These are phyloP conservation scores for Gobiocypris rarus DNA, from an alignment of 2,113 vertebrate genomes.

Conservation along the genomic window DNA sequence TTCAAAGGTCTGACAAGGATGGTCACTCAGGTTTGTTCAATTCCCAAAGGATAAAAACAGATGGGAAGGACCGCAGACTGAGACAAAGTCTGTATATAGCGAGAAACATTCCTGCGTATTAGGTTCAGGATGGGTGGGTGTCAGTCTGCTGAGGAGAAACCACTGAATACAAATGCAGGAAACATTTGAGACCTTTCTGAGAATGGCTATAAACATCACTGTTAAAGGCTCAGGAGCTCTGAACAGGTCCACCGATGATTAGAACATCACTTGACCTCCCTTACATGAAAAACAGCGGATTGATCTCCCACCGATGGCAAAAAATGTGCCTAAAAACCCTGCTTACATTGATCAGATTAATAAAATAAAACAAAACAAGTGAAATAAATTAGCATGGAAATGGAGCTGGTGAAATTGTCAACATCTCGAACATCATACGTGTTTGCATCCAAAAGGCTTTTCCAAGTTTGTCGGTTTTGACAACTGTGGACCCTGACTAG, in stretches of 20 bases:
- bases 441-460: background rate
- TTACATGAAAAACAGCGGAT: background rate
- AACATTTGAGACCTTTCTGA: background rate
- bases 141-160: slow-evolving; percentile 11
- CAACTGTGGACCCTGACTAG: background rate
- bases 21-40: background rate
- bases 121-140: slow-evolving; percentile 52
- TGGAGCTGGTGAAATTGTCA: slow-evolving; percentile 10
- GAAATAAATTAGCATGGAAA: slow-evolving; percentile 20
- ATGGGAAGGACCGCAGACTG: background rate
- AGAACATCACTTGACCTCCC: background rate
- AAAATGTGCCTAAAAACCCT: background rate
- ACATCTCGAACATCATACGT: background rate
- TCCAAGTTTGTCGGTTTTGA: background rate
- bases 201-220: background rate
- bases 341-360: background rate
- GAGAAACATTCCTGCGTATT: slow-evolving; percentile 38
- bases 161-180: slow-evolving; percentile 49
- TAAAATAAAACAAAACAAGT: background rate
- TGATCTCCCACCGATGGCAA: background rate
- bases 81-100: background rate
- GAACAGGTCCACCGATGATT: background rate
- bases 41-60: background rate
- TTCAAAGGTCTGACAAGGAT: background rate
- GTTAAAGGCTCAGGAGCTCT: background rate